phyloP scores from a whole-genome alignment of 2,888 invertebrate species.

The Nezara viridula region DNA sequence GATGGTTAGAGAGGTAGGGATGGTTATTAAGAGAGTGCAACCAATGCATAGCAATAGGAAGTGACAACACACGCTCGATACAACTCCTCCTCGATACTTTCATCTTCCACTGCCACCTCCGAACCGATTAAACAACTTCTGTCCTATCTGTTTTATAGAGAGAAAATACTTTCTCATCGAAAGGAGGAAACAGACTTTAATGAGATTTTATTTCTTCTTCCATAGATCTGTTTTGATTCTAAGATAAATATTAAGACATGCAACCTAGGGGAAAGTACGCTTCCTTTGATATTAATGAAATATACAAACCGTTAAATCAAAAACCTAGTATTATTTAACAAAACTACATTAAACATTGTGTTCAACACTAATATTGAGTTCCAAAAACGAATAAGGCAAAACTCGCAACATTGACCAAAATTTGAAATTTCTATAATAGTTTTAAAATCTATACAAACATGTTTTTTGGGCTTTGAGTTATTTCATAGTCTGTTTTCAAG shows the following conservation, averaged over 20 bases:
- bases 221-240: background rate
- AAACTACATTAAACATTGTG: too few relatives aligned
- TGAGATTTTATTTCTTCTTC: background rate
- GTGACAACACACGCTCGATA: slow-evolving; percentile 56
- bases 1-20: slow-evolving; percentile 52
- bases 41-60: slow-evolving; percentile 60
- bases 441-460: too few relatives aligned
- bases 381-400: too few relatives aligned
- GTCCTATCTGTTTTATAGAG: background rate
- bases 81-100: slow-evolving; percentile 45
- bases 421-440: too few relatives aligned
- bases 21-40: slow-evolving; percentile 60
- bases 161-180: background rate
- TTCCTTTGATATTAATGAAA: too few relatives aligned
- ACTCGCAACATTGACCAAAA: too few relatives aligned
- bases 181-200: background rate
- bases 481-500: too few relatives aligned
- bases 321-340: too few relatives aligned
- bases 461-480: too few relatives aligned
- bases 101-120: slow-evolving; percentile 17
- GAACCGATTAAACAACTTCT: slow-evolving; percentile 42
- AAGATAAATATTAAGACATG: background rate
- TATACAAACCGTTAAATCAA: too few relatives aligned
- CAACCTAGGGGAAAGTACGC: too few relatives aligned
- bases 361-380: too few relatives aligned